These are phyloP conservation scores for Micromussa lordhowensis DNA, from an alignment of 92 coral and sea anemone species.

Conservation along the genomic window DNA sequence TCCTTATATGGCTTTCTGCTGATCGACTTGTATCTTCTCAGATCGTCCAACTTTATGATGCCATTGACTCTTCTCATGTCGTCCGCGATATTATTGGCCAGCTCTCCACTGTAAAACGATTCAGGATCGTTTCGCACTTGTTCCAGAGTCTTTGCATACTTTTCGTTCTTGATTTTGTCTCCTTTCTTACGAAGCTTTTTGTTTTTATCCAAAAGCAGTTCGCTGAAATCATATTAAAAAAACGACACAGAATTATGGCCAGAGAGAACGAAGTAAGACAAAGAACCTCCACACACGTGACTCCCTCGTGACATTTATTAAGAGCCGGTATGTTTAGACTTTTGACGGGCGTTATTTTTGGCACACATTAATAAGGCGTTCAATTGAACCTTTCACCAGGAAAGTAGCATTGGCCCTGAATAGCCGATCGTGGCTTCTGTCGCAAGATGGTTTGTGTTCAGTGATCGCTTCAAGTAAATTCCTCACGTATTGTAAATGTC, in stretches of 20 bases:
- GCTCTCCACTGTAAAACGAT: conserved; percentile 75
- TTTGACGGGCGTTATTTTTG: too few relatives aligned
- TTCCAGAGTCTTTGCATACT: conserved; percentile 76
- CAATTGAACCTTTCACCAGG: too few relatives aligned
- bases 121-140: conserved; percentile 74
- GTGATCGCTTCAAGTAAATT: too few relatives aligned
- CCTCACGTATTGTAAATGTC: too few relatives aligned
- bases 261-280: background rate
- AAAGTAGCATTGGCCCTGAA: too few relatives aligned
- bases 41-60: conserved; percentile 64
- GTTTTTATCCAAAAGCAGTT: conserved; percentile 64
- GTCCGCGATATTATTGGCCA: conserved; percentile 65
- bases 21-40: conserved; percentile 55
- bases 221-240: conserved; percentile 39
- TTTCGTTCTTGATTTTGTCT: conserved; percentile 64
- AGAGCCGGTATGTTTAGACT: too few relatives aligned
- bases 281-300: too few relatives aligned
- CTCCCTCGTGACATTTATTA: too few relatives aligned
- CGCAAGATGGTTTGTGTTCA: too few relatives aligned
- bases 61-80: conserved; percentile 64
- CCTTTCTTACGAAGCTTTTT: conserved; percentile 45
- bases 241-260: too few relatives aligned
- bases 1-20: conserved; percentile 29
- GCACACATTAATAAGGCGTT: too few relatives aligned
- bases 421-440: too few relatives aligned